Percentiles rank a stretch among this genome's conserved stretches.
Conservation (phyloP, 2,888 invertebrate genomes). For the Spisula solida region DNA sequence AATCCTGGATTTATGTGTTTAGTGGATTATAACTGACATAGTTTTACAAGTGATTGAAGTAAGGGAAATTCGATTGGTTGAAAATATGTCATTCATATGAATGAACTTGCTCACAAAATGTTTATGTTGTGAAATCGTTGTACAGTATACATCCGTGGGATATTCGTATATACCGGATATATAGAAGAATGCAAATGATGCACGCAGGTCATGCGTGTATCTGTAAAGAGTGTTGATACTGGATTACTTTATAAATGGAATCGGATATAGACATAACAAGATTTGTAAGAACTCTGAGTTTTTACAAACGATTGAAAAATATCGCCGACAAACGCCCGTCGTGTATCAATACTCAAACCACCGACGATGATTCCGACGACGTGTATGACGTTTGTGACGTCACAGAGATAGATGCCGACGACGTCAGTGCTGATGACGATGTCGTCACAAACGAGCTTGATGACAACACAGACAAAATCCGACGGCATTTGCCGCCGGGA, state of each 20-base stretch:
- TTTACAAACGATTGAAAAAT: constrained; percentile 35
- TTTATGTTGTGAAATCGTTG: too few species aligned
- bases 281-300: constrained; percentile 21
- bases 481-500: constrained; percentile 82
- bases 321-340: constrained; percentile 32
- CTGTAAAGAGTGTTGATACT: neutral
- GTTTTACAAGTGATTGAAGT: too few species aligned
- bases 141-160: too few species aligned
- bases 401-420: neutral
- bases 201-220: too few species aligned
- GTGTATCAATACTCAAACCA: constrained; percentile 29
- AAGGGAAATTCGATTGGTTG: too few species aligned
- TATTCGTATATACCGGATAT: too few species aligned
- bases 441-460: neutral
- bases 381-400: neutral
- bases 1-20: too few species aligned
- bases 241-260: constrained; percentile 22
- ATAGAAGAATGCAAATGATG: too few species aligned
- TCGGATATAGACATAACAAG: constrained; percentile 36
- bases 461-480: constrained; percentile 60
- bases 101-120: too few species aligned
- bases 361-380: constrained; percentile 27
- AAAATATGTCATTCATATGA: too few species aligned
- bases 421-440: neutral
- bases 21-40: too few species aligned